phyloP scores from a whole-genome alignment of 2,113 vertebrate genomes.

The Tringa solitaria region DNA sequence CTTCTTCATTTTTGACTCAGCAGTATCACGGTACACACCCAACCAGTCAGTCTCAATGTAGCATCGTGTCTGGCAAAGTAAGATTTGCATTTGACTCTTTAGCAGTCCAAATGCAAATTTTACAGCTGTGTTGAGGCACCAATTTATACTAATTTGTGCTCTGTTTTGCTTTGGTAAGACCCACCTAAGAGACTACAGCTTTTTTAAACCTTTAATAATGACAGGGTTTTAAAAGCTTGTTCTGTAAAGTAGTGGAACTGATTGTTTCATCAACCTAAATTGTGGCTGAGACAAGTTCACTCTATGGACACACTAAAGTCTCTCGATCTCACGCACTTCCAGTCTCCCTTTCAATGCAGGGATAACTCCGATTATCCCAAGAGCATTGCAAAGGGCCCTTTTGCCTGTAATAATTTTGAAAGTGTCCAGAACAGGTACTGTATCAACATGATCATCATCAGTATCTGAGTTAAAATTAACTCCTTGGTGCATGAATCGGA shows the following conservation, averaged over 20 bases:
- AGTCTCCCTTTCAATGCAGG: background rate
- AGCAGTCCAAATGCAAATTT: background rate
- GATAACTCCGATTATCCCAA: background rate
- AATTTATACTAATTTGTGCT: background rate
- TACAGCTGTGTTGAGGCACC: background rate
- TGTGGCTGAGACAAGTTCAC: background rate
- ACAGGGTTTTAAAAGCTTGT: background rate
- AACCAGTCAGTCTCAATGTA: background rate
- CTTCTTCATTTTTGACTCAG: background rate
- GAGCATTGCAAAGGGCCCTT: background rate
- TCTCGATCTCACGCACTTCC: background rate
- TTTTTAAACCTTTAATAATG: background rate
- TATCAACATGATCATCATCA: background rate
- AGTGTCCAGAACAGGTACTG: background rate
- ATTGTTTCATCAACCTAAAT: background rate
- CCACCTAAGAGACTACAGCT: background rate
- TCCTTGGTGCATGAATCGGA: background rate
- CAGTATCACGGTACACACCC: fast-evolving
- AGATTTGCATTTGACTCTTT: background rate
- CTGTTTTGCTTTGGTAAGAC: background rate
- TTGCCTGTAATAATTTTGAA: background rate
- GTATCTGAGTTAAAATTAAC: background rate
- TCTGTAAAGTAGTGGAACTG: background rate
- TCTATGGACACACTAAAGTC: background rate
- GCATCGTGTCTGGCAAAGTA: background rate